phyloP scores from a whole-genome alignment of 2,113 vertebrate genomes.

The Cyprinodon tularosa region DNA sequence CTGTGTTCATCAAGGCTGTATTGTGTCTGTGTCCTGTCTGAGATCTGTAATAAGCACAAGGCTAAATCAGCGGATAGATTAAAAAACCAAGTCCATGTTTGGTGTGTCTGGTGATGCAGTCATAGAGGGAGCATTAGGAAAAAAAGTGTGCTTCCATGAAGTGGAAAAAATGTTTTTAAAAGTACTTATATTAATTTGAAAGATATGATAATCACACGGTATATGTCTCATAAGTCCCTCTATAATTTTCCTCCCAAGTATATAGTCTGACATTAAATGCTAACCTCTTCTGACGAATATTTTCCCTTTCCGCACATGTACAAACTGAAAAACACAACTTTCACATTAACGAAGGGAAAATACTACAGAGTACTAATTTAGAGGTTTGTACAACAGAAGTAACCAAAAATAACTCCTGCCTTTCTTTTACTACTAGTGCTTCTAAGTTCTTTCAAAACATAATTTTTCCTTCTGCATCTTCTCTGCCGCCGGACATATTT shows the following conservation, averaged over 20 bases:
- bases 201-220: conserved; percentile 1
- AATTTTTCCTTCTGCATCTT: neutral
- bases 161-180: conserved; percentile 10
- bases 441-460: neutral
- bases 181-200: neutral
- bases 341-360: neutral
- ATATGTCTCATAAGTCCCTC: neutral
- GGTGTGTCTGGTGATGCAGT: conserved; percentile 48
- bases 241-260: neutral
- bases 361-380: neutral
- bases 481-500: conserved; percentile 22
- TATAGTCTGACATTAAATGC: neutral
- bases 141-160: conserved; percentile 45
- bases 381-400: neutral
- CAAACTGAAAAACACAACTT: neutral
- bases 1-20: conserved; percentile 1
- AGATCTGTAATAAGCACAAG: conserved; percentile 16
- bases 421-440: neutral
- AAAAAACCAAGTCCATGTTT: conserved; percentile 61
- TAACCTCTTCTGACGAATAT: conserved; percentile 1
- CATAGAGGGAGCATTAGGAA: conserved; percentile 8
- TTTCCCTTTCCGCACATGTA: neutral
- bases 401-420: neutral
- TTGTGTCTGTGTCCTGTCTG: conserved; percentile 8
- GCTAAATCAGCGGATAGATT: conserved; percentile 31